Evolutionary conservation across 2,888 invertebrate genomes (phyloP), one percentile per base, ranked within the genome.

Genomic region (Odontocolon sp.): DNA sequence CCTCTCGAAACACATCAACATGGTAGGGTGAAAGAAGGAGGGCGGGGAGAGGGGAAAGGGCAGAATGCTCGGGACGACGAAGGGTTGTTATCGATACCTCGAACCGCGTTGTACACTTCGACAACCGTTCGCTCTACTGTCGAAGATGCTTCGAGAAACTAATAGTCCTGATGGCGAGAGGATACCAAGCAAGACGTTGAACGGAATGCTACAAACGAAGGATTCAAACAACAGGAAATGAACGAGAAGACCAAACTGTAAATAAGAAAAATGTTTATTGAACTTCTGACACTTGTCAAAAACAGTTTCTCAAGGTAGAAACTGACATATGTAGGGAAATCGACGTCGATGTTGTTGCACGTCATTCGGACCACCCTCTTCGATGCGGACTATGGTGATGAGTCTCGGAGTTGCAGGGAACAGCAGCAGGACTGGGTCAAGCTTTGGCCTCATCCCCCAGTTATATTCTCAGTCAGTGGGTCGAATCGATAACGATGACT

Each of bases 401-500:
- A 73, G 66, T 50, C 69, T 59, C n/a, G n/a, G n/a, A n/a, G n/a
- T 54, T 57, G 63, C 64, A 36, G 21, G n/a, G n/a, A n/a, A n/a
- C 52, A 26, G 59, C 52, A 38, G 23, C 64, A 64, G 69, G 77
- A 77, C 77, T 77, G 73, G 77, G 77, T 77, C 77, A 77, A 77
- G 68, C 77, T 73, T 77, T 54, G 45, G 50, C 47, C 36, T 42
- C 42, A 42, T 56, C 38, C 61, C 36, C 57, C 18, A 6, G 31
- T 36, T 26, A 50, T 52, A 59, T 77, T 77, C 21, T 36, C 73
- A 77, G 77, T 77, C 77, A 85, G 83, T 85, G 82, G 85, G 85
- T 78, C 83, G 81, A 86, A 86, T 86, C 86, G 86, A 86, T 86
- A 85, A 79, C 81, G 84, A 85, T 83, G 84, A 82, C 75, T 77